Conservation (phyloP, 2,113 vertebrate genomes). For the Leptodactylus fuscus region DNA sequence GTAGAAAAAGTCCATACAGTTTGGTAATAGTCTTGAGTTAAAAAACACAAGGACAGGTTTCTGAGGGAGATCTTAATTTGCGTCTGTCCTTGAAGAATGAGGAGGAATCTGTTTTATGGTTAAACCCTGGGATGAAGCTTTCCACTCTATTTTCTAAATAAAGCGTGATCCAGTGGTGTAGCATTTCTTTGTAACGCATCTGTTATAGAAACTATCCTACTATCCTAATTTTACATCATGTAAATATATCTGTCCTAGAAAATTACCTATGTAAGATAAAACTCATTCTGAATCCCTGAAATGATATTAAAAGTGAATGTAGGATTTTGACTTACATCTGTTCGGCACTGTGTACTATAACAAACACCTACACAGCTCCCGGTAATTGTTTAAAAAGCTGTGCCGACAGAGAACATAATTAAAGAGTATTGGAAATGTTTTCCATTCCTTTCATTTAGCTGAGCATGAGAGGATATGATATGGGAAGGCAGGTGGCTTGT, state of each 20-base stretch:
- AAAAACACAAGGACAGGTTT: not conserved
- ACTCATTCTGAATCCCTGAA: conserved; percentile 9
- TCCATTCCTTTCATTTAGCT: conserved; percentile 48
- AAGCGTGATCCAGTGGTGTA: not conserved
- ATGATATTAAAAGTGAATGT: conserved; percentile 19
- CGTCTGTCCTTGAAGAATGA: conserved; percentile 3
- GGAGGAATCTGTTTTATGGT: not conserved
- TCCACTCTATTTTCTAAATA: not conserved
- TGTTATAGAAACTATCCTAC: not conserved
- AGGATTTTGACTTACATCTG: conserved; percentile 40
- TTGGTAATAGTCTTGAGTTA: not conserved
- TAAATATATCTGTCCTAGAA: conserved; percentile 33
- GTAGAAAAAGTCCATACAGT: too few species aligned
- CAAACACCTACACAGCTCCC: conserved; percentile 55
- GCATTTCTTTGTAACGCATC: not conserved
- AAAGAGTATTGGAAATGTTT: conserved; percentile 59
- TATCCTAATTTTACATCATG: conserved; percentile 10
- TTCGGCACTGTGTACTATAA: conserved; percentile 31
- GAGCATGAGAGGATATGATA: conserved; percentile 53
- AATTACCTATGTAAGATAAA: conserved; percentile 35
- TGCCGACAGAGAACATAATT: conserved; percentile 55
- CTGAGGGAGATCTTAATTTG: not conserved
- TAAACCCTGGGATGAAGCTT: not conserved
- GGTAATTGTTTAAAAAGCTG: conserved; percentile 59
- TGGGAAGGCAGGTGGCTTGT: conserved; percentile 50